Percentiles rank a stretch among this genome's conserved stretches.
phyloP scores from a whole-genome alignment of 2,113 vertebrate genomes.

The Clarias macrocephalus region DNA sequence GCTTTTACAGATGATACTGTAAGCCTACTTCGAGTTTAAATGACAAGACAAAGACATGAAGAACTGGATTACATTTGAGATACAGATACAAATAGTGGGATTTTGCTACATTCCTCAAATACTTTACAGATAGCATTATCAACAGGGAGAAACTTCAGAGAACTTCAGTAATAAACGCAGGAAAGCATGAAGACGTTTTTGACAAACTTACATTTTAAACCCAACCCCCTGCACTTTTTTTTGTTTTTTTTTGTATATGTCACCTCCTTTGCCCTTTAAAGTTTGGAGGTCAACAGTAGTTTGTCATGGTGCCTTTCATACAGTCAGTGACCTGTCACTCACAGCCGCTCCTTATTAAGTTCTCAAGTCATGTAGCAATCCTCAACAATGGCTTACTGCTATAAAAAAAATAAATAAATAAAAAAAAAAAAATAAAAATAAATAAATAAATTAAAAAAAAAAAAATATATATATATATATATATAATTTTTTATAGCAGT shows the following conservation, averaged over 20 bases:
- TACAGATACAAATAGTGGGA: neutral
- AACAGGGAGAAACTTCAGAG: neutral
- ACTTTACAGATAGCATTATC: neutral
- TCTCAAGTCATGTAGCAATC: neutral
- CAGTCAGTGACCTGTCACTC: neutral
- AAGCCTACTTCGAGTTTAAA: neutral
- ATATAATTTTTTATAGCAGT: too few species aligned
- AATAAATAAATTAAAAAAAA: too few species aligned
- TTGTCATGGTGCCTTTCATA: neutral
- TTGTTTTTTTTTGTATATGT: neutral
- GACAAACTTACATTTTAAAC: neutral
- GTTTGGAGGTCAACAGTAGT: neutral
- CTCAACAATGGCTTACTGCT: neutral
- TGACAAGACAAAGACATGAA: neutral
- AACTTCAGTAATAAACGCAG: neutral
- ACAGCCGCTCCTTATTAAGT: neutral
- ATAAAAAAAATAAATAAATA: too few species aligned
- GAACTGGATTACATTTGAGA: neutral
- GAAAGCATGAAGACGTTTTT: neutral
- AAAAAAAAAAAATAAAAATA: too few species aligned
- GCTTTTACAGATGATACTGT: neutral
- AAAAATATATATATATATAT: too few species aligned
- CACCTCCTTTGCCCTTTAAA: neutral
- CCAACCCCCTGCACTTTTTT: neutral
- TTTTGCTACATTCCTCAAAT: neutral